Conservation (phyloP, 2,888 invertebrate genomes). For the Lasioglossum morio region DNA sequence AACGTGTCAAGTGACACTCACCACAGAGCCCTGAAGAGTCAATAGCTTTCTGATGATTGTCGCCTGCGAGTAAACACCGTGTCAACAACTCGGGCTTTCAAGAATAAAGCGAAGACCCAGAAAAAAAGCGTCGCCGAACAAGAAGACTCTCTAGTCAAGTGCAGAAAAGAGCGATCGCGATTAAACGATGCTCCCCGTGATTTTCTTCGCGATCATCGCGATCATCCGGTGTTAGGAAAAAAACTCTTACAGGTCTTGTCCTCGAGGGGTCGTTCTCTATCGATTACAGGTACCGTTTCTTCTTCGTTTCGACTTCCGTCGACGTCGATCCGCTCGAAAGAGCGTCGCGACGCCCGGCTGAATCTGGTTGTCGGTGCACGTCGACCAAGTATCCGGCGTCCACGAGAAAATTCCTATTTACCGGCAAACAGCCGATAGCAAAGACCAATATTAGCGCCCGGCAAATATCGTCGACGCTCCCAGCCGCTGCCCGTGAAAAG, state of each 20-base stretch:
- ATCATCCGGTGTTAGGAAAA: not conserved
- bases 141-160: not conserved
- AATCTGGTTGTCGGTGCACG: conserved; percentile 41
- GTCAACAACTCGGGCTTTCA: conserved; percentile 17
- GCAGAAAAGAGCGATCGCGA: not conserved
- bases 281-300: not conserved
- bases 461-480: conserved; percentile 62
- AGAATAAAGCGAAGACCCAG: not conserved
- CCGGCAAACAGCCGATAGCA: conserved; percentile 70
- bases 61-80: not conserved
- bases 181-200: not conserved
- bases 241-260: not conserved
- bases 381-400: conserved; percentile 48
- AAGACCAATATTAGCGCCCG: conserved; percentile 69
- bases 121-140: not conserved
- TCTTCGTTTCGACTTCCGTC: not conserved
- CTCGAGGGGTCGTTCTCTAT: not conserved
- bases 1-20: not conserved
- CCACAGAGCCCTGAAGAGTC: not conserved
- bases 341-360: conserved; percentile 24
- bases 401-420: conserved; percentile 69
- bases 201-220: not conserved
- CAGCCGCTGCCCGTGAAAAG: conserved; percentile 56
- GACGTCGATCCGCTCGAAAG: conserved; percentile 23
- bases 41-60: conserved; percentile 35